A percentile compares a stretch with the other conserved stretches of the same genome.
phyloP scores from a whole-genome alignment of 2,797 vertebrate genomes.

The Microhierax caerulescens region DNA sequence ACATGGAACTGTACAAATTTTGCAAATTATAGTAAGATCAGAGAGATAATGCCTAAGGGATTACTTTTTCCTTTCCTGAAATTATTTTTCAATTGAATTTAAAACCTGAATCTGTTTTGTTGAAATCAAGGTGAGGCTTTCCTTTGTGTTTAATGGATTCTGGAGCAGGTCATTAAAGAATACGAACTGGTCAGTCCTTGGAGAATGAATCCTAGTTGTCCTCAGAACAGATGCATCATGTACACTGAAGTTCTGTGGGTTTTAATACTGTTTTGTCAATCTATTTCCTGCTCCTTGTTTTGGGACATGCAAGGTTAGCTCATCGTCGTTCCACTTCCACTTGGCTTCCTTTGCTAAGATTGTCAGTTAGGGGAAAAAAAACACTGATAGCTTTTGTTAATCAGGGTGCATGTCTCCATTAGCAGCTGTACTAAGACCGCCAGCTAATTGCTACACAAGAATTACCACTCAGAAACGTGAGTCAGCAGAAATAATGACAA shows the following conservation, averaged over 20 bases:
- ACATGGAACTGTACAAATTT: slow-evolving; percentile 19
- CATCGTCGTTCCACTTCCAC: not conserved
- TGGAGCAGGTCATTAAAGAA: not conserved
- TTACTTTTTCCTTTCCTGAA: slow-evolving; percentile 26
- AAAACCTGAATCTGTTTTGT: not conserved
- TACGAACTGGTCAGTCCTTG: not conserved
- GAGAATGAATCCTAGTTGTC: not conserved
- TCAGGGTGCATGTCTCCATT: not conserved
- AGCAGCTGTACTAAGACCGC: not conserved
- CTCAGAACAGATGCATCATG: not conserved
- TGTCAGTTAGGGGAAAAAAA: not conserved
- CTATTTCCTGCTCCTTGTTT: not conserved
- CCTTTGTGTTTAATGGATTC: not conserved
- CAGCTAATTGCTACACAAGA: not conserved
- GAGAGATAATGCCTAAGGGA: slow-evolving; percentile 20
- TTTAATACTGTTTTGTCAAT: not conserved
- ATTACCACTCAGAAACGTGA: not conserved
- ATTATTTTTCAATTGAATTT: slow-evolving; percentile 30
- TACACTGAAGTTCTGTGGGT: not conserved
- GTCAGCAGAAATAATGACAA: not conserved
- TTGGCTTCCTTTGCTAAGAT: not conserved
- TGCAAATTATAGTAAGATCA: slow-evolving; percentile 31
- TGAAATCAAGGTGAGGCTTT: slow-evolving; percentile 23
- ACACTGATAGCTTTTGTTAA: not conserved
- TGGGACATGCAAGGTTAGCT: not conserved